Conservation (phyloP, 2,797 vertebrate species). For the Cacajao melanocephalus region DNA sequence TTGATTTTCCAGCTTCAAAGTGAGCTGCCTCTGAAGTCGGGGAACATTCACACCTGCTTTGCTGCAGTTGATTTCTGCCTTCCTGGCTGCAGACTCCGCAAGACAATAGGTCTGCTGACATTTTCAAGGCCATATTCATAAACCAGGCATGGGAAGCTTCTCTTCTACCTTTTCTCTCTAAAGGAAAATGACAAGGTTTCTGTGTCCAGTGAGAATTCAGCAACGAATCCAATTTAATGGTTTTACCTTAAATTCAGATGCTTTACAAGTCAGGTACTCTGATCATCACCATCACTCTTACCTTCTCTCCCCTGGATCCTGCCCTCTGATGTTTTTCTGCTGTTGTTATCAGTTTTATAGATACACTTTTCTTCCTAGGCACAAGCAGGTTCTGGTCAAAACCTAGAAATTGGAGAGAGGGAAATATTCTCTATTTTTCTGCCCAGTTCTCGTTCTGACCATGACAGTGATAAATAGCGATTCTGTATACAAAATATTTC, state of each 20-base stretch:
- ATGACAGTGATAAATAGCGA: conserved; percentile 74
- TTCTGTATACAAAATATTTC: conserved; percentile 75
- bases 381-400: conserved; percentile 69
- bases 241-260: background rate
- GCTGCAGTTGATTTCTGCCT: conserved; percentile 80
- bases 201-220: background rate
- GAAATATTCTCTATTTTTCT: conserved; percentile 56
- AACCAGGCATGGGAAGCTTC: conserved; percentile 8
- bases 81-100: conserved; percentile 73
- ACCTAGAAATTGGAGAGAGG: conserved; percentile 40
- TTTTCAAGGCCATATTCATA: conserved; percentile 68
- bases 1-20: conserved; percentile 77
- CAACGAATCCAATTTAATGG: background rate
- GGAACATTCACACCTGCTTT: conserved; percentile 73
- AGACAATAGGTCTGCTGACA: conserved; percentile 69
- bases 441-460: conserved; percentile 73
- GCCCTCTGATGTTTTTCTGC: conserved; percentile 64
- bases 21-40: conserved; percentile 49
- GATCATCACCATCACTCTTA: background rate
- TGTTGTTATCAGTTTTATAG: conserved; percentile 60
- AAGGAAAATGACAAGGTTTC: background rate
- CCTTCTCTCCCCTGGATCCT: background rate
- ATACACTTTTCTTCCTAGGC: conserved; percentile 73
- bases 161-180: conserved; percentile 34
- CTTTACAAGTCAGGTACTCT: background rate